Conservation (phyloP, 2,113 vertebrate species). For the Zosterops pallidus region DNA sequence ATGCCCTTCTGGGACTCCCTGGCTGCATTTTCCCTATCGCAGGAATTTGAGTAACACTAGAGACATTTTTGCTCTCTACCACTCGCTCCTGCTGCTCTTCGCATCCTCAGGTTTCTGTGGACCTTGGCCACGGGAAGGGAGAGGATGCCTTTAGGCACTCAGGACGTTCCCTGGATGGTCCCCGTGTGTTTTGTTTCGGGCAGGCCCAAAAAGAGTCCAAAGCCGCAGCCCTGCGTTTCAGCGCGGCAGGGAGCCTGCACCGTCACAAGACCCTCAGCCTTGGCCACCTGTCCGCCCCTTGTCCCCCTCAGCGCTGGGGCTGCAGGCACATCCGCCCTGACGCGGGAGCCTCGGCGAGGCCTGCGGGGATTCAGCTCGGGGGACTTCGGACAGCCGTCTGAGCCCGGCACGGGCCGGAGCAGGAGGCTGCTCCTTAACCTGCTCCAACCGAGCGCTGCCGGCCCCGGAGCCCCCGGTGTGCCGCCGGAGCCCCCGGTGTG, state of each 20-base stretch:
- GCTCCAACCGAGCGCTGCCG: rapidly evolving
- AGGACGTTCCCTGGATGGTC: not conserved
- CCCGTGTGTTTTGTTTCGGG: rapidly evolving
- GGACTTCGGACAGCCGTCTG: not conserved
- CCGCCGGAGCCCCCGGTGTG: rapidly evolving
- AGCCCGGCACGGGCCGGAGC: not conserved
- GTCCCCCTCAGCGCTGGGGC: not conserved
- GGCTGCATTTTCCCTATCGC: not conserved
- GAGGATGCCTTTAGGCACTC: not conserved
- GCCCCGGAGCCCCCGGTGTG: rapidly evolving
- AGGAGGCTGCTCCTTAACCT: rapidly evolving
- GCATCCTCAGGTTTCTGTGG: not conserved
- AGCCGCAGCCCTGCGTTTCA: not conserved
- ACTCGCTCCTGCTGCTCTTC: not conserved
- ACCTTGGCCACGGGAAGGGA: not conserved
- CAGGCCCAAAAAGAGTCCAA: not conserved
- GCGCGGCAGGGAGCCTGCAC: not conserved
- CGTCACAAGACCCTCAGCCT: not conserved
- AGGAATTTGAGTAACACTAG: not conserved
- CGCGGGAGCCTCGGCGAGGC: not conserved
- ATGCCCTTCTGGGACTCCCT: not conserved
- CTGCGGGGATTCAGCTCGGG: not conserved
- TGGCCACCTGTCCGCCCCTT: not conserved
- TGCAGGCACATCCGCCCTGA: not conserved
- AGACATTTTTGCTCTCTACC: not conserved